Evolutionary conservation across 2,797 vertebrate species (phyloP).

Genomic region (Syndactyla subalaris): DNA sequence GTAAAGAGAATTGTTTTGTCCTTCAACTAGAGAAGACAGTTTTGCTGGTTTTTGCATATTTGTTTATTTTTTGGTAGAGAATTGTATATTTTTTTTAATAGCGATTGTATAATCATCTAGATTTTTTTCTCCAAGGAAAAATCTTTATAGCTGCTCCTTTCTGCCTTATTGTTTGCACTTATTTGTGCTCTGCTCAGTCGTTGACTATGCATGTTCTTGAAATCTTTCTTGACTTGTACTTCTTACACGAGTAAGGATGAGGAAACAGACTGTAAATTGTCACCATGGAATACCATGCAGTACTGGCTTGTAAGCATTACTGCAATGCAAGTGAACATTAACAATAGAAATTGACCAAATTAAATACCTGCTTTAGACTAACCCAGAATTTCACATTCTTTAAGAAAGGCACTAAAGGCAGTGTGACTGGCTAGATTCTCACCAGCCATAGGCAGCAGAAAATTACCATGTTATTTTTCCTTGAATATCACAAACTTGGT

Average conservation of each 20-base stretch:
- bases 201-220: background rate
- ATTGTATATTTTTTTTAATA: background rate
- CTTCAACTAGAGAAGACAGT: background rate
- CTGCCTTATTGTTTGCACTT: constrained; percentile 21
- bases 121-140: constrained; percentile 16
- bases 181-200: background rate
- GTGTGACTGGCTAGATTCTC: background rate
- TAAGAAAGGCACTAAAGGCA: background rate
- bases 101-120: constrained; percentile 12
- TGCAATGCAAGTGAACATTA: background rate
- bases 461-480: background rate
- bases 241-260: background rate
- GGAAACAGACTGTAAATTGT: background rate
- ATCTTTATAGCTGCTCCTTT: constrained; percentile 28
- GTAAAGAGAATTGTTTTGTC: background rate
- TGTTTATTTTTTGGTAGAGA: background rate
- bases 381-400: background rate
- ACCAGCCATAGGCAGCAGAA: background rate
- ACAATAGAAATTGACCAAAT: background rate
- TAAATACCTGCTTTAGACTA: background rate
- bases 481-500: background rate
- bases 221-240: background rate
- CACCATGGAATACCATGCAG: accelerated
- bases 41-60: background rate
- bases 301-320: background rate